Base-by-base conservation (phyloP, 2,113 vertebrate species). In the Boleophthalmus pectinirostris region DNA sequence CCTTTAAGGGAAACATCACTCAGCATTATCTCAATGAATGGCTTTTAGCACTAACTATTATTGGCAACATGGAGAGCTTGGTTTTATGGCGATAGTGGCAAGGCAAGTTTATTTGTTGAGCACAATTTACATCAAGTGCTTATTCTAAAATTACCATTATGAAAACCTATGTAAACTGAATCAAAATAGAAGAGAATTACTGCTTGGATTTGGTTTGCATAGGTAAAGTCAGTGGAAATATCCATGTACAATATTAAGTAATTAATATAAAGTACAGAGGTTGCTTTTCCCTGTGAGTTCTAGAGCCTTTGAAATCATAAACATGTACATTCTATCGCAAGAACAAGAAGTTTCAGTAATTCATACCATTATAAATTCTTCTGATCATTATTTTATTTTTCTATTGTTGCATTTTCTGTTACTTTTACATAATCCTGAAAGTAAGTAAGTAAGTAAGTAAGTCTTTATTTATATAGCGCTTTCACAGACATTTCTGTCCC, bases 31-130 rank as follows among this genome's bases (percentile, higher is more conserved):
- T 35, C 18, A 61, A 45, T 18, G 49, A 35, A 61, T 33, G 16
- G 58, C 58, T 61, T 61, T 72, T 47, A 70, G 18, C 60, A 66
- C 47, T 54, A 25, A 60, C 57, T 73, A 45, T 23, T 35, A 56
- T n/a, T 13, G 12, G 49, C 24, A 61, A 54, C 20, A 49, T 14
- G n/a, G 11, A 49, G 68, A 58, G 43, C 45, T 20, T n/a, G 60
- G 63, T 15, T 16, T 2, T 43, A 16, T 54, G 64, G 67, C 11
- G 2, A 56, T 29, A 23, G 58, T 57, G 51, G 18, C 51, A 53
- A n/a, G n/a, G 20, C 0, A 10, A 18, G 47, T 54, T 54, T 54
- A 7, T 8, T 53, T 53, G 20, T 0, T n/a, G 49, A 8, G 49
- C 7, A 9, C 20, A 53, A 2, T 53, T 20, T 54, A 21, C 10